Base-by-base conservation (phyloP, 2,797 vertebrate genomes). In the Pseudocheirus occidentalis region DNA sequence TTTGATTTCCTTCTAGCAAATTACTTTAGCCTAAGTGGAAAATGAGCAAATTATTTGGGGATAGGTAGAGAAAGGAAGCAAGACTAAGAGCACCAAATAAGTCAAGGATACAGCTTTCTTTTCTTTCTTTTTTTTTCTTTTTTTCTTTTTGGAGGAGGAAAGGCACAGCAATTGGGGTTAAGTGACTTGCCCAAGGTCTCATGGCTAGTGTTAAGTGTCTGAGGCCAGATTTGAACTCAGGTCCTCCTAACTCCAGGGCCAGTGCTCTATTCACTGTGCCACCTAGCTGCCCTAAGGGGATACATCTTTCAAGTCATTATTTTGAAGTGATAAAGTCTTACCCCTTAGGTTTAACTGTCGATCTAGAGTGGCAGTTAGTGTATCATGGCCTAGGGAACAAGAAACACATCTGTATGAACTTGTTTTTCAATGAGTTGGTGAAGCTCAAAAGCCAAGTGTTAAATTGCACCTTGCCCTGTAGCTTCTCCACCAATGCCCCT, bases 1-100 rank as follows among this genome's bases (percentile, higher is more conserved):
- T 81, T 7, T 53, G 91, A 66, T 5, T 54, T 90, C 46, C n/a
- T 52, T 73, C 81, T 40, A n/a, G 31, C 27, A 53, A 28, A 21
- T 81, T 14, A 59, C 50, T 90, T 55, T 34, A n/a, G 6, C 55
- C 40, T 28, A 96, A 1, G 93, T 58, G 56, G 4, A 58, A 56
- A 40, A 7, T n/a, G 5, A 89, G 91, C 55, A 62, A 55, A n/a
- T 16, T 18, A 28, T 1, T 56, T 34, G 89, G 24, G 95, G 16
- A 24, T 12, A 1, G 6, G 1, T 18, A 18, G 0, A n/a, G 18
- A 57, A 18, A 3, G 56, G 24, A 6, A 0, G 4, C 13, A 66
- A 66, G 34, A 66, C n/a, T 81, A 18, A 2, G 0, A 16, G 40
- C 5, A 46, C n/a, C n/a, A 81, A 81, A 81, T 7, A 81, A 81